Evolutionary conservation across 2,888 invertebrate species (phyloP).

Genomic region (Drosophila neotestacea): DNA sequence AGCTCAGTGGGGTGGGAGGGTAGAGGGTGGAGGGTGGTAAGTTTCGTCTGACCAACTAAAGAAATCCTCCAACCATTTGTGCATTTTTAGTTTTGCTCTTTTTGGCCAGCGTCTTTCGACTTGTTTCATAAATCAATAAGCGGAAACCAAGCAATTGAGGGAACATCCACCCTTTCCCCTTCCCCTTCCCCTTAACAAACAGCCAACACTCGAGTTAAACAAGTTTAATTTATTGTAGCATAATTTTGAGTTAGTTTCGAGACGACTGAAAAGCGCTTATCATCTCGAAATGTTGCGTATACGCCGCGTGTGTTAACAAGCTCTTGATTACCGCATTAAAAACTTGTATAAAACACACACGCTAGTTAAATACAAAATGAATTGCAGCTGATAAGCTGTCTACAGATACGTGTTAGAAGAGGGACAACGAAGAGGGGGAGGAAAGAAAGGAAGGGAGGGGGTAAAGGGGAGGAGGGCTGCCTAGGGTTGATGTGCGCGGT

Average conservation of each 20-base stretch:
- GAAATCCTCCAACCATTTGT: conserved; percentile 14
- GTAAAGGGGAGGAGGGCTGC: conserved; percentile 4
- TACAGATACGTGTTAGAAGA: conserved; percentile 29
- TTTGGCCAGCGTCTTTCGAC: conserved; percentile 27
- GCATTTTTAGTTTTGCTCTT: conserved; percentile 52
- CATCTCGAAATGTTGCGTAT: conserved; percentile 53
- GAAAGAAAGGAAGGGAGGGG: conserved; percentile 6
- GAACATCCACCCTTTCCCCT: background rate
- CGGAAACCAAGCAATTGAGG: conserved; percentile 61
- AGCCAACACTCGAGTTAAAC: background rate
- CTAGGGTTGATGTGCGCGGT: conserved; percentile 32
- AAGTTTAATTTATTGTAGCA: conserved; percentile 67
- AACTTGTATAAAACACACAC: conserved; percentile 49
- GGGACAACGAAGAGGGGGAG: background rate
- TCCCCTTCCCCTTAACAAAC: background rate
- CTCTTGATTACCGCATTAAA: conserved; percentile 75
- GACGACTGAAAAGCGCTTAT: conserved; percentile 7
- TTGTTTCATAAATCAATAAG: conserved; percentile 71
- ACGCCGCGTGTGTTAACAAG: conserved; percentile 71
- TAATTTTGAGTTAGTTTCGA: conserved; percentile 36
- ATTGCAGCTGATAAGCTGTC: conserved; percentile 50
- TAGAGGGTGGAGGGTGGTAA: background rate
- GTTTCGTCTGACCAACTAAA: conserved; percentile 9
- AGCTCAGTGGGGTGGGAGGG: background rate
- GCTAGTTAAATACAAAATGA: conserved; percentile 54